Evolutionary conservation across 1,140 invertebrate species (phyloP), one percentile per base, ranked within the genome.

Genomic region (Diorhabda carinulata): DNA sequence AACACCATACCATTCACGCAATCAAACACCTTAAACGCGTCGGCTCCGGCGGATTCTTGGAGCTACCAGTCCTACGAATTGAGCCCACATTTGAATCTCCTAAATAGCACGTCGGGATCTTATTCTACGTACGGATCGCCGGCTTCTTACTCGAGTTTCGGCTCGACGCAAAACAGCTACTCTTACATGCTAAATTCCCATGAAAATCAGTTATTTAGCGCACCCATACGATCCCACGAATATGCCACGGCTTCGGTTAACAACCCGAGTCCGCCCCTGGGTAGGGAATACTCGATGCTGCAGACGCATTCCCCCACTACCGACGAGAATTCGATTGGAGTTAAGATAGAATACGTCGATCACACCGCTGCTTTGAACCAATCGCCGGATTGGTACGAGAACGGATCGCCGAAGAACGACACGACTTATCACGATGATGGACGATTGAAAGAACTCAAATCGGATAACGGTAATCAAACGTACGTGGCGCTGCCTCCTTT

Each of bases 41-140:
- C 88, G 3, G 86, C 88, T 3, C 89, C 90, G 0, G 86, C 87
- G 41, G 91, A 92, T 73, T 88, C 90, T 3, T 92, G 91, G 91
- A 87, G 85, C 52, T 92, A 92, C 77, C 89, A 90, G 70, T 87
- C 90, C 0, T 92, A 92, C 76, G 91, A 92, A 74, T 77, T 92
- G 4, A 87, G 88, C 2, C 87, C 90, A 0, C 90, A 89, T 69
- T 73, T 90, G 44, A 87, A 92, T 71, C 78, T 90, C n/a, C 82
- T 92, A 5, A 91, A 89, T 62, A 88, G 90, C 1, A 86, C 89
- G 2, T 85, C 87, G 45, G 86, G 86, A 57, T 86, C 87, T 1
- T 92, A 92, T 63, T 84, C 88, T 1, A 84, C 82, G 2, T 87
- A 87, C 52, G 85, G 85, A 42, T 81, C 85, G 3, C 83, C 84